Conservation (phyloP, 1,140 invertebrate species). For the Chrysoperla carnea region DNA sequence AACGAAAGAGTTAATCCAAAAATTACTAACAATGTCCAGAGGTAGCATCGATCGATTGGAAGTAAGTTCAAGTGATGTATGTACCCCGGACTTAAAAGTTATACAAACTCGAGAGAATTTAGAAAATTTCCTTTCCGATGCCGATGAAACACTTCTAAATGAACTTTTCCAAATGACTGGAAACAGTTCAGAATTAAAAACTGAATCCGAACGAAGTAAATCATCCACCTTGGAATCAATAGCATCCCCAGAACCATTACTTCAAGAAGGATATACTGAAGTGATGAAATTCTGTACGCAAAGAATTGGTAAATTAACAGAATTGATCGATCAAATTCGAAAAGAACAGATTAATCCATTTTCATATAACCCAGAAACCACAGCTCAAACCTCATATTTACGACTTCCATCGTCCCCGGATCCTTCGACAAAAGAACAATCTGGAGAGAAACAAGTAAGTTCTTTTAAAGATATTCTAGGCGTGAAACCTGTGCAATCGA, state of each 20-base stretch:
- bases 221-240: not conserved
- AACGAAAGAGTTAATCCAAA: not conserved
- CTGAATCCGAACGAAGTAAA: not conserved
- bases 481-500: not conserved
- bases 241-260: not conserved
- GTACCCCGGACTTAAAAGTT: not conserved
- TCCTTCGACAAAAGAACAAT: not conserved
- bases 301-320: not conserved
- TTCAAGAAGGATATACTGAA: not conserved
- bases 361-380: not conserved
- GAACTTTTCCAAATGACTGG: not conserved
- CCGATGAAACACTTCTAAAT: not conserved
- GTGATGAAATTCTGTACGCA: not conserved
- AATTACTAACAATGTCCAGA: not conserved
- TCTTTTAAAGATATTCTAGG: not conserved
- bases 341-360: not conserved
- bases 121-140: not conserved
- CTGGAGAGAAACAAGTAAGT: not conserved
- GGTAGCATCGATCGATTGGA: not conserved
- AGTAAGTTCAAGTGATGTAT: not conserved
- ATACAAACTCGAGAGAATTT: not conserved
- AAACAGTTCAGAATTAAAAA: not conserved
- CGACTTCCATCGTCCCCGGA: too few species aligned
- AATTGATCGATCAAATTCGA: not conserved
- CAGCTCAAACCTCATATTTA: not conserved